phyloP scores from a whole-genome alignment of 2,888 invertebrate species.

The Lottia scabra region DNA sequence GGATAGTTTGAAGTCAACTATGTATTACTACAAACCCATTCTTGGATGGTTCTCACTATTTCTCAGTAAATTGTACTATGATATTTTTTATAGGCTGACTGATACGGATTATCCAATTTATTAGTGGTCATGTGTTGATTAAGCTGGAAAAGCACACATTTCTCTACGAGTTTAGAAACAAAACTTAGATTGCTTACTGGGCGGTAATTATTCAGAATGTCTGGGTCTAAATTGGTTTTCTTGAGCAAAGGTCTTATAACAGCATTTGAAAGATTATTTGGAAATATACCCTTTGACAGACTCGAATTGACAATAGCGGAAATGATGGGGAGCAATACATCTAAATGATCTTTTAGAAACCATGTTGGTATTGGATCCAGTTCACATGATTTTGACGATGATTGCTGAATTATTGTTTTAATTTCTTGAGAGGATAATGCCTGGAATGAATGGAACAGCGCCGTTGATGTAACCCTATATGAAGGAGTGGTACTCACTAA shows the following conservation, averaged over 20 bases:
- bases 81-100: too few species aligned
- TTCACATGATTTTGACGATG: slow-evolving; percentile 10
- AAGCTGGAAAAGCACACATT: too few species aligned
- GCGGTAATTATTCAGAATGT: not conserved
- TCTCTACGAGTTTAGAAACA: too few species aligned
- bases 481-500: not conserved
- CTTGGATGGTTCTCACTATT: too few species aligned
- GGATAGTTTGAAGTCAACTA: too few species aligned
- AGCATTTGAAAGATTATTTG: not conserved
- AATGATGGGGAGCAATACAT: not conserved
- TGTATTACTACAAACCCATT: too few species aligned
- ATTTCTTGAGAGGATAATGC: not conserved
- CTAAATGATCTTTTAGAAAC: slow-evolving; percentile 6
- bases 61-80: too few species aligned
- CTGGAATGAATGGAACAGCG: not conserved
- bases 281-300: not conserved
- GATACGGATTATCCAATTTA: too few species aligned
- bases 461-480: not conserved
- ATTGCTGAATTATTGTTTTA: not conserved
- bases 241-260: not conserved
- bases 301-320: not conserved
- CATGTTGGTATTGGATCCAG: slow-evolving; percentile 16
- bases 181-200: not conserved
- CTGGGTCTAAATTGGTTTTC: not conserved
- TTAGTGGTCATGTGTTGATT: too few species aligned